phyloP scores from a whole-genome alignment of 1,140 invertebrate genomes.

The Homarus americanus region DNA sequence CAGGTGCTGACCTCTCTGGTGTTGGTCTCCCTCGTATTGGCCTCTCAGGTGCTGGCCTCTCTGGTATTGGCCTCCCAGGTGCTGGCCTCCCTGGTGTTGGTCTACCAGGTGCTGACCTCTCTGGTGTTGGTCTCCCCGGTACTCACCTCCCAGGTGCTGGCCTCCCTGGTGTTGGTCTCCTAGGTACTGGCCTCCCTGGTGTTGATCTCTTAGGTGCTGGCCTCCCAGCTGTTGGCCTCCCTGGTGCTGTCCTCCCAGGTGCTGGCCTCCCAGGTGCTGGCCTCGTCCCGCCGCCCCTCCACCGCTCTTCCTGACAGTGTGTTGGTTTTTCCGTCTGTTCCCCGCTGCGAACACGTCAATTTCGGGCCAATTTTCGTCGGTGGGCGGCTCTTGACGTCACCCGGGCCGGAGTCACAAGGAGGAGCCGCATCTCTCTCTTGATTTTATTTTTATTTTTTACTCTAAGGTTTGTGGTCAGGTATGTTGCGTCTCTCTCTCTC shows the following conservation, averaged over 20 bases:
- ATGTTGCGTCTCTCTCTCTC: background rate
- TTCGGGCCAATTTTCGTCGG: conserved; percentile 58
- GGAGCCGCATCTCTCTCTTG: conserved; percentile 31
- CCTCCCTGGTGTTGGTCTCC: background rate
- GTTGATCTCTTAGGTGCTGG: background rate
- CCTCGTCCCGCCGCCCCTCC: background rate
- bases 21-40: too few relatives aligned
- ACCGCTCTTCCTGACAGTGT: conserved; percentile 24
- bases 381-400: conserved; percentile 49
- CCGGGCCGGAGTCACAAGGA: conserved; percentile 21
- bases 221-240: too few relatives aligned
- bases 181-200: background rate
- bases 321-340: conserved; percentile 39
- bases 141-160: background rate
- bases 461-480: background rate
- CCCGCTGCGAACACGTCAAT: conserved; percentile 63
- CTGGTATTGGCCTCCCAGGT: too few relatives aligned
- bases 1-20: too few relatives aligned
- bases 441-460: background rate
- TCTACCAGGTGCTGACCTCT: background rate
- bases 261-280: background rate
- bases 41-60: too few relatives aligned
- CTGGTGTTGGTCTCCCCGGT: too few relatives aligned
- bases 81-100: too few relatives aligned
- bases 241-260: background rate